Conservation (phyloP, 2,888 invertebrate species). For the Hypolimnas misippus region DNA sequence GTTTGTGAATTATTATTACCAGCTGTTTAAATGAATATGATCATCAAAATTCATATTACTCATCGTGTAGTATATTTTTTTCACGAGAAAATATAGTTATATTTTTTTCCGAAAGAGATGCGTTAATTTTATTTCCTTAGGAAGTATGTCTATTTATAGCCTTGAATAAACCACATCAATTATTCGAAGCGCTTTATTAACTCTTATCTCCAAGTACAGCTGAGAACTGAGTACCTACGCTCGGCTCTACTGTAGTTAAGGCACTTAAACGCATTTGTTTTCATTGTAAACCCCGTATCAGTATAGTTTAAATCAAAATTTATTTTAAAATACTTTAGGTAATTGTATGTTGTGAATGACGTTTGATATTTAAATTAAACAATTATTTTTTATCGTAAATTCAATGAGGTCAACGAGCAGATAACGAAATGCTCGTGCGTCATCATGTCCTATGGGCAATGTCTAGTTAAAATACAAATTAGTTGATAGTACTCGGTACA, state of each 20-base stretch:
- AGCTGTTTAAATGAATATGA: too few species aligned
- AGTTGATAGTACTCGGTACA: background rate
- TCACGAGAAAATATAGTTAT: background rate
- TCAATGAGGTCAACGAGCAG: constrained; percentile 70
- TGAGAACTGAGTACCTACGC: constrained; percentile 3
- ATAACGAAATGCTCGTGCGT: constrained; percentile 69
- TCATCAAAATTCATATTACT: background rate
- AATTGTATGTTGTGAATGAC: constrained; percentile 26
- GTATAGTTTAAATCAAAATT: background rate
- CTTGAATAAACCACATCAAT: constrained; percentile 1
- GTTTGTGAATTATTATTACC: too few species aligned
- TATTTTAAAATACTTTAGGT: background rate
- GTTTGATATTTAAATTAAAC: constrained; percentile 58
- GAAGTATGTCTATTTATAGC: background rate
- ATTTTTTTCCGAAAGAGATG: background rate
- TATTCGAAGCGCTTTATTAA: constrained; percentile 7
- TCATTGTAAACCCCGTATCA: background rate
- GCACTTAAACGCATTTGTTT: constrained; percentile 6
- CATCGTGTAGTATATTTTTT: background rate
- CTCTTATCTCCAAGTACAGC: constrained; percentile 2
- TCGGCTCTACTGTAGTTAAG: background rate
- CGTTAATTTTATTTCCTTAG: background rate
- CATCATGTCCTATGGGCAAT: constrained; percentile 44
- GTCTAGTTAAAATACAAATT: constrained; percentile 16
- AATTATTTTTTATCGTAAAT: constrained; percentile 64